A percentile compares a stretch with the other conserved stretches of the same genome.
Conservation (phyloP, 2,797 vertebrate genomes). For the Peromyscus eremicus region DNA sequence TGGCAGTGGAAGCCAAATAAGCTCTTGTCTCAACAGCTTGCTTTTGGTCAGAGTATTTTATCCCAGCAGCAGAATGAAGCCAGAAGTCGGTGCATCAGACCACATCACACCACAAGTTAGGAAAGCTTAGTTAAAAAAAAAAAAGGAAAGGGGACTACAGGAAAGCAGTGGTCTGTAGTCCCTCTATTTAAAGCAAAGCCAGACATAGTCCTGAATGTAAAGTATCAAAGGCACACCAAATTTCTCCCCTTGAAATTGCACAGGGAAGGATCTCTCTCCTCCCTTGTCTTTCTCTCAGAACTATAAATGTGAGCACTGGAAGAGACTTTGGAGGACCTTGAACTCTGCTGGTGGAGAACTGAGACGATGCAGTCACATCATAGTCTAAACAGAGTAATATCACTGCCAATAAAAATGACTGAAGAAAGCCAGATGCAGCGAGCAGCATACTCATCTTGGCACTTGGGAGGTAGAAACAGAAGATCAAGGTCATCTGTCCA, state of each 20-base stretch:
- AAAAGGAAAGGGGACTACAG: background rate
- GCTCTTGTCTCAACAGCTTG: background rate
- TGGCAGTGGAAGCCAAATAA: background rate
- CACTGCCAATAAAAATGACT: background rate
- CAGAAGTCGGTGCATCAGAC: background rate
- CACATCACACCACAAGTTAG: background rate
- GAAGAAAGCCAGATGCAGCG: background rate
- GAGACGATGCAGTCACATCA: background rate
- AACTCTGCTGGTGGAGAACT: background rate
- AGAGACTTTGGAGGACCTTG: background rate
- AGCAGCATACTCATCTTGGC: background rate
- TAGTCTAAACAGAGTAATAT: background rate
- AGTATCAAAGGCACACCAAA: background rate
- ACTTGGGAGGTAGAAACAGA: background rate
- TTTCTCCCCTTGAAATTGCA: background rate
- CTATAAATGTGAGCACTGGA: background rate
- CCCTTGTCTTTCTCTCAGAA: background rate
- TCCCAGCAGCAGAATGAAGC: background rate
- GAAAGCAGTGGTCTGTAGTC: background rate
- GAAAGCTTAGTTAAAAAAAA: background rate
- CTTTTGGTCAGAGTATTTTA: background rate
- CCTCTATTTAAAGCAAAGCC: background rate
- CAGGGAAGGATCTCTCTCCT: background rate
- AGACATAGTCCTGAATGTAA: background rate
- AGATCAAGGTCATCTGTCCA: background rate